These are phyloP conservation scores for Nansenia antarctica DNA, from an alignment of 2,113 vertebrate genomes.

Conservation along the genomic window DNA sequence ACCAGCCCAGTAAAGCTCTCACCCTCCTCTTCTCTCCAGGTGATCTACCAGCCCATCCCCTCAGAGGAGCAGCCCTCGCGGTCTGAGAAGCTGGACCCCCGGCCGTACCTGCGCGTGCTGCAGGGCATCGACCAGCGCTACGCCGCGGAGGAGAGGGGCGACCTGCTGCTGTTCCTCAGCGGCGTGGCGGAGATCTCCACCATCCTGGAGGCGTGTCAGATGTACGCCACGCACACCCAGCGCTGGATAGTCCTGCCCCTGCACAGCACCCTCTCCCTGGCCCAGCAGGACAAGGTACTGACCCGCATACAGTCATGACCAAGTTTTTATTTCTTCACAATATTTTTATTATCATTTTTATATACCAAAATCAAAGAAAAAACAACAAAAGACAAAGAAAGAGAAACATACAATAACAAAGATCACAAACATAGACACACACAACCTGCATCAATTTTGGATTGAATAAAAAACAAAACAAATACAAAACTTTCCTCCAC, in stretches of 20 bases:
- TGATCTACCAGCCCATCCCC: conserved; percentile 85
- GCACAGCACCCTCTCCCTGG: conserved; percentile 88
- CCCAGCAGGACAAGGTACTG: conserved; percentile 92
- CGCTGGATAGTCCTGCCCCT: conserved; percentile 88
- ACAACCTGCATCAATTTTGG: no score
- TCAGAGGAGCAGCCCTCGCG: conserved; percentile 70
- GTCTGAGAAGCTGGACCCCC: conserved; percentile 82
- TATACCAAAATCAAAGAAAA: no score
- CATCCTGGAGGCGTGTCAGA: conserved; percentile 83
- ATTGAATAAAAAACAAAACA: no score
- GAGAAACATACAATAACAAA: no score
- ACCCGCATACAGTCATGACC: no score
- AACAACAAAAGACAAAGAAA: no score
- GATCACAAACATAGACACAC: no score
- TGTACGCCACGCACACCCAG: conserved; percentile 79
- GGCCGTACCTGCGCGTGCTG: conserved; percentile 86
- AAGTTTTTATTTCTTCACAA: no score
- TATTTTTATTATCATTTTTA: no score
- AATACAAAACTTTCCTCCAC: no score
- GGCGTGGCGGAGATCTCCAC: conserved; percentile 87
- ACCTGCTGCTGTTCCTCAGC: conserved; percentile 92
- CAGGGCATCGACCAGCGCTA: conserved; percentile 90
- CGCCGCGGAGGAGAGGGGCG: conserved; percentile 84
- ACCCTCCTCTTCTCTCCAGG: conserved; percentile 47
- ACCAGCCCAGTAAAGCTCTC: conserved; percentile 72